These are phyloP conservation scores for Epizoanthus fatuus DNA, from an alignment of 92 coral and sea anemone species.

Conservation along the genomic window DNA sequence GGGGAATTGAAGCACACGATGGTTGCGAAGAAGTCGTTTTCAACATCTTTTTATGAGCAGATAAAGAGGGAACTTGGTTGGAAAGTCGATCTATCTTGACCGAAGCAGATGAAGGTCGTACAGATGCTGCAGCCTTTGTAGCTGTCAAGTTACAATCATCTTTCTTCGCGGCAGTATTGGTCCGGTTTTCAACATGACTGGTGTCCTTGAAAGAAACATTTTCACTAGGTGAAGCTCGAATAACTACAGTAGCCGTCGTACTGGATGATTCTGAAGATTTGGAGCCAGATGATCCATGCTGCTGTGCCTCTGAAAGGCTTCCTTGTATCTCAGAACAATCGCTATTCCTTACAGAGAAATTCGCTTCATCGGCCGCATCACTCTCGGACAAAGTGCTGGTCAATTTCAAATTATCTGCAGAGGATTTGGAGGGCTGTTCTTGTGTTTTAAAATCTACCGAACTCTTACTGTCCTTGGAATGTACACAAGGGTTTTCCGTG, in stretches of 20 bases:
- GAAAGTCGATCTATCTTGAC: background rate
- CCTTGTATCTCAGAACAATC: background rate
- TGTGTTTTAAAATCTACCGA: background rate
- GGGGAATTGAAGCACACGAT: background rate
- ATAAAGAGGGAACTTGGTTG: background rate
- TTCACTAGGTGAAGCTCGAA: background rate
- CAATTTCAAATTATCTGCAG: background rate
- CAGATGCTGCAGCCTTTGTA: background rate
- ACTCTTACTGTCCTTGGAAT: background rate
- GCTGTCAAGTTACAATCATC: background rate
- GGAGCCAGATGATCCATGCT: background rate
- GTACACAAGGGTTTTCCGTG: background rate
- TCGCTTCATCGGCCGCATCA: background rate
- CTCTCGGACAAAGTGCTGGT: background rate
- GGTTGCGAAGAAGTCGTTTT: background rate
- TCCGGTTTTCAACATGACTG: background rate
- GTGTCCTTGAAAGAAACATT: background rate
- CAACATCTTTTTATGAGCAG: background rate
- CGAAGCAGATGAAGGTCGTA: background rate
- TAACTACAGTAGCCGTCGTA: background rate
- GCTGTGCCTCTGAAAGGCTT: background rate
- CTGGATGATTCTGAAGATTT: background rate
- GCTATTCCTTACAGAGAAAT: background rate
- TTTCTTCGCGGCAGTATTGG: background rate
- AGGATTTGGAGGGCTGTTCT: background rate